A percentile compares a stretch with the other conserved stretches of the same genome.
Evolutionary conservation across 2,888 invertebrate species (phyloP).

Genomic region (Scaeva pyrastri): DNA sequence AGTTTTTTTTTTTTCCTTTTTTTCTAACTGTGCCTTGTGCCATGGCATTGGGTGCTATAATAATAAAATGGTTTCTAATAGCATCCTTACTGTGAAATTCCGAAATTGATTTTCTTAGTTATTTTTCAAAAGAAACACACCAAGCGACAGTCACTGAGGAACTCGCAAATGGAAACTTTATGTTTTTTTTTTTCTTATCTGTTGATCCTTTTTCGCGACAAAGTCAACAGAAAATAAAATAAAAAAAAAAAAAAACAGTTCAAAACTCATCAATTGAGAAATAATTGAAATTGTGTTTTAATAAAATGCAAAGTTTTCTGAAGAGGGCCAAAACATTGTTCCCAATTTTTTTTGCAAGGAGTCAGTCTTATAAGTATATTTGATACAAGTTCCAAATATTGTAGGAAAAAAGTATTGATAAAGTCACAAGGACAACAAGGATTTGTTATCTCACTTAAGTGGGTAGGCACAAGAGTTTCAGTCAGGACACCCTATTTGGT

Average conservation of each 20-base stretch:
- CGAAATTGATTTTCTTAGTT: slow-evolving; percentile 4
- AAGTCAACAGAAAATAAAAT: background rate
- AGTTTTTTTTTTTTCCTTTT: too few relatives aligned
- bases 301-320: slow-evolving; percentile 50
- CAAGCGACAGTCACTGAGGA: background rate
- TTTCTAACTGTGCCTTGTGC: too few relatives aligned
- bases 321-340: background rate
- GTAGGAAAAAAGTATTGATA: too few relatives aligned
- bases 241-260: background rate
- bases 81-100: slow-evolving; percentile 4
- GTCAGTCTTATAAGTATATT: too few relatives aligned
- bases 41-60: slow-evolving; percentile 4
- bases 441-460: too few relatives aligned
- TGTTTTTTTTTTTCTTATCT: background rate
- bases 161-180: background rate
- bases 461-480: too few relatives aligned
- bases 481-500: too few relatives aligned
- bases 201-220: slow-evolving; percentile 26
- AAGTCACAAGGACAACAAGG: too few relatives aligned
- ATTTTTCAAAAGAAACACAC: background rate
- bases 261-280: slow-evolving; percentile 56
- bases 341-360: background rate
- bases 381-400: too few relatives aligned
- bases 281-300: slow-evolving; percentile 69
- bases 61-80: slow-evolving; percentile 35